Evolutionary conservation across 2,797 vertebrate genomes (phyloP).

Genomic region (Micropoecilia bifurca): DNA sequence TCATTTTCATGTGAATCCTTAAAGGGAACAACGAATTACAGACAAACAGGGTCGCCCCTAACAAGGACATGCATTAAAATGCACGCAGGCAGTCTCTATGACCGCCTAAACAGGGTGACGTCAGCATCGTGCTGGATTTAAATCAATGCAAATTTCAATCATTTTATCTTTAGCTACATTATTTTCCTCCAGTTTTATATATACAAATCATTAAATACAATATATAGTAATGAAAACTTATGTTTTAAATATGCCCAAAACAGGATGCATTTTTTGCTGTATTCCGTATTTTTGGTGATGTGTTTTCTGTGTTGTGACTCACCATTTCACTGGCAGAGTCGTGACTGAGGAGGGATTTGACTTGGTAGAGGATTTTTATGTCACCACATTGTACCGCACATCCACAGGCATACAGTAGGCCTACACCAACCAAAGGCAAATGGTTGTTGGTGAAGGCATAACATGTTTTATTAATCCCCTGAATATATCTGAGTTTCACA

Average conservation of each 20-base stretch:
- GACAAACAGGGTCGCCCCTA: constrained; percentile 1
- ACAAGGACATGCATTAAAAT: constrained; percentile 18
- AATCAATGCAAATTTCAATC: constrained; percentile 13
- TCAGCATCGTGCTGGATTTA: constrained; percentile 42
- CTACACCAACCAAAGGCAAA: neutral
- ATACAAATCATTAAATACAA: neutral
- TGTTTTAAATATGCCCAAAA: neutral
- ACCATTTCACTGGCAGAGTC: constrained; percentile 56
- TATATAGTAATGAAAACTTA: fast-evolving
- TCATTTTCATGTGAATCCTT: neutral
- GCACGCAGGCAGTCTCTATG: constrained; percentile 50
- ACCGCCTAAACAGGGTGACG: constrained; percentile 59
- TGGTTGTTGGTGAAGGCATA: neutral
- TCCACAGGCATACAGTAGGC: neutral
- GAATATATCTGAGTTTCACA: neutral
- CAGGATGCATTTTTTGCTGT: neutral
- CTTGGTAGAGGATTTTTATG: constrained; percentile 36
- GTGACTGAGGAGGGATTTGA: constrained; percentile 60
- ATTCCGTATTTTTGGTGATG: neutral
- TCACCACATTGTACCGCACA: constrained; percentile 19
- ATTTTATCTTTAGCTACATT: neutral
- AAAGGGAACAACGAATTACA: neutral
- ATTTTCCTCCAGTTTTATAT: neutral
- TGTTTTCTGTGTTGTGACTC: constrained; percentile 46
- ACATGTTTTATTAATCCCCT: neutral